Conservation (phyloP, 2,888 invertebrate species). For the Nycteola revayana region DNA sequence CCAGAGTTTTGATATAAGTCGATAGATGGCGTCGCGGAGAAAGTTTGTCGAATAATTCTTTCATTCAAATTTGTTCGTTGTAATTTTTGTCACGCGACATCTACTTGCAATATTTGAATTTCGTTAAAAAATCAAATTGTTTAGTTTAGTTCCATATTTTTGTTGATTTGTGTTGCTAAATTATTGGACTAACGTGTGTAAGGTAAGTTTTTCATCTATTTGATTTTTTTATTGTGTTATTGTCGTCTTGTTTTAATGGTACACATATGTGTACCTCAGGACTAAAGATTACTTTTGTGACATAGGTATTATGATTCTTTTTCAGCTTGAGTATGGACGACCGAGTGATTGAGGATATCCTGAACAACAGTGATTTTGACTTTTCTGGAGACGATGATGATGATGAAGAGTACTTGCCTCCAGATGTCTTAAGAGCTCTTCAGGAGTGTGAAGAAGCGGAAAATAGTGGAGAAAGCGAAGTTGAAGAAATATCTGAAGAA, state of each 20-base stretch:
- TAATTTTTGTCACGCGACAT: too few species aligned
- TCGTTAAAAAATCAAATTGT: too few species aligned
- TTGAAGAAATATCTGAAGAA: constrained; percentile 12
- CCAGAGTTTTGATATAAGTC: too few species aligned
- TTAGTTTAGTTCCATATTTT: too few species aligned
- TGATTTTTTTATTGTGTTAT: constrained; percentile 5
- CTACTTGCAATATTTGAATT: too few species aligned
- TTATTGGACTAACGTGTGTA: too few species aligned
- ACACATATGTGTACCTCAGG: constrained; percentile 9
- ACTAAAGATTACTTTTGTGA: constrained; percentile 3
- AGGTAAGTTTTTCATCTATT: too few species aligned
- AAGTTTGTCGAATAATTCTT: too few species aligned
- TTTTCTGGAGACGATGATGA: constrained; percentile 21
- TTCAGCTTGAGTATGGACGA: constrained; percentile 9
- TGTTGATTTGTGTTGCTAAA: too few species aligned
- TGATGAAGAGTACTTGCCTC: constrained; percentile 18
- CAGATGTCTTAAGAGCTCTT: constrained; percentile 9
- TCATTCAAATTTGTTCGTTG: too few species aligned
- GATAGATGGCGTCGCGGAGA: too few species aligned
- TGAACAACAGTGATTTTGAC: constrained; percentile 8
- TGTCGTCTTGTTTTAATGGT: constrained; percentile 5
- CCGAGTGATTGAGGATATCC: constrained; percentile 7
- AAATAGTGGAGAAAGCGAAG: constrained; percentile 4
- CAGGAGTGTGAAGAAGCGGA: constrained; percentile 3
- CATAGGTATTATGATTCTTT: too few species aligned